A percentile compares a stretch with the other conserved stretches of the same genome.
phyloP scores from a whole-genome alignment of 2,888 invertebrate genomes.

The Atrina japonica region DNA sequence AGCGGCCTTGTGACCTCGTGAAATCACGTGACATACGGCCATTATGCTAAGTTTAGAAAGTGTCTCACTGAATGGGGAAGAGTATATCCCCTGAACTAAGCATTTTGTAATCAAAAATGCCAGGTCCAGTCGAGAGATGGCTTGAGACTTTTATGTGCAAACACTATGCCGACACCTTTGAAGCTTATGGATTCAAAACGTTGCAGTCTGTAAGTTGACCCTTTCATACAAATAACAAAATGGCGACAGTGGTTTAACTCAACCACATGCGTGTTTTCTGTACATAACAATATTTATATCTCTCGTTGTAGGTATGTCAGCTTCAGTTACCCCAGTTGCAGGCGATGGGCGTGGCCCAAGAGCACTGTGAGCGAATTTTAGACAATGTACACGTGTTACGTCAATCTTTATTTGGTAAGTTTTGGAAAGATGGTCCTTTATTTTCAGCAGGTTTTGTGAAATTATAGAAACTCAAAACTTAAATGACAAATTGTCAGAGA shows the following conservation, averaged over 20 bases:
- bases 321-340: slow-evolving; percentile 69
- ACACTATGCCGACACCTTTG: slow-evolving; percentile 74
- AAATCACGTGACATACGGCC: slow-evolving; percentile 77
- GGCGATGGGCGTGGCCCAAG: slow-evolving; percentile 73
- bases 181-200: slow-evolving; percentile 75
- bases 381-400: slow-evolving; percentile 74
- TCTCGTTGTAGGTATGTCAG: slow-evolving; percentile 71
- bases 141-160: slow-evolving; percentile 77
- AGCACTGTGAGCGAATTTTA: slow-evolving; percentile 73
- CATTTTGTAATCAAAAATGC: slow-evolving; percentile 60
- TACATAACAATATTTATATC: background rate
- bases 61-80: slow-evolving; percentile 49
- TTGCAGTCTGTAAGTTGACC: slow-evolving; percentile 72
- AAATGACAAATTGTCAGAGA: no score
- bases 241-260: slow-evolving; percentile 28
- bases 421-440: no score
- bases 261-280: no score
- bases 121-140: slow-evolving; percentile 75
- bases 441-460: no score
- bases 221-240: slow-evolving; percentile 33
- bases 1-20: no score
- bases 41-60: slow-evolving; percentile 73
- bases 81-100: slow-evolving; percentile 19
- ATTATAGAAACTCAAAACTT: no score
- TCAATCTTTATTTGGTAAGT: slow-evolving; percentile 72